Evolutionary conservation across 2,888 invertebrate species (phyloP).

Genomic region (Atherix ibis): DNA sequence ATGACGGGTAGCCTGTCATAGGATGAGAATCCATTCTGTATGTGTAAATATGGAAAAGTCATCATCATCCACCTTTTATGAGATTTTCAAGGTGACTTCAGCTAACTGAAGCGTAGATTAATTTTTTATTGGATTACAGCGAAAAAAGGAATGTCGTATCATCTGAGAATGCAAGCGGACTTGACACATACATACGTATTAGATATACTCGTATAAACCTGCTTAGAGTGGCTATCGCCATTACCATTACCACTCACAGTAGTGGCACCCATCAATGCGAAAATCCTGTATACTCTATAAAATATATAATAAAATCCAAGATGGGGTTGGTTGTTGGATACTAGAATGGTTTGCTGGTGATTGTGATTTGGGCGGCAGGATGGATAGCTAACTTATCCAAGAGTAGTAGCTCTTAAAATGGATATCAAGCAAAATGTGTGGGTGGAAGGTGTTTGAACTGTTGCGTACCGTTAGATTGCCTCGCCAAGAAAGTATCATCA

Average conservation of each 20-base stretch:
- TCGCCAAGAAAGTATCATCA: too few species aligned
- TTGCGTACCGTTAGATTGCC: background rate
- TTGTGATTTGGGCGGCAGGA: conserved; percentile 1
- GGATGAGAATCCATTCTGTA: too few species aligned
- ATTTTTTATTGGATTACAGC: conserved; percentile 12
- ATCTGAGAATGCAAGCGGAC: background rate
- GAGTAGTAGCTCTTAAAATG: background rate
- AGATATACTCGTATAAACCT: too few species aligned
- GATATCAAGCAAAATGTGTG: background rate
- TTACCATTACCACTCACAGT: too few species aligned
- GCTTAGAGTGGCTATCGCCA: too few species aligned
- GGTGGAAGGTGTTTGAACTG: background rate
- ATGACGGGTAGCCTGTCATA: too few species aligned
- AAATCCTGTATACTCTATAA: too few species aligned
- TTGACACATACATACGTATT: too few species aligned
- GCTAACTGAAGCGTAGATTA: conserved; percentile 11
- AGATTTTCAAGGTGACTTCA: conserved; percentile 12
- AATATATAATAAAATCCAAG: too few species aligned
- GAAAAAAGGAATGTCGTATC: conserved; percentile 1
- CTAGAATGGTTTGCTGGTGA: conserved; percentile 2
- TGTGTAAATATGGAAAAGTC: conserved; percentile 12
- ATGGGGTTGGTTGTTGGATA: conserved; percentile 1
- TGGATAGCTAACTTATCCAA: conserved; percentile 2
- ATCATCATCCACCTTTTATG: conserved; percentile 11
- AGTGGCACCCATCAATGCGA: too few species aligned